Base-by-base conservation (phyloP, 1,140 invertebrate genomes). In the Epicauta chinensis region DNA sequence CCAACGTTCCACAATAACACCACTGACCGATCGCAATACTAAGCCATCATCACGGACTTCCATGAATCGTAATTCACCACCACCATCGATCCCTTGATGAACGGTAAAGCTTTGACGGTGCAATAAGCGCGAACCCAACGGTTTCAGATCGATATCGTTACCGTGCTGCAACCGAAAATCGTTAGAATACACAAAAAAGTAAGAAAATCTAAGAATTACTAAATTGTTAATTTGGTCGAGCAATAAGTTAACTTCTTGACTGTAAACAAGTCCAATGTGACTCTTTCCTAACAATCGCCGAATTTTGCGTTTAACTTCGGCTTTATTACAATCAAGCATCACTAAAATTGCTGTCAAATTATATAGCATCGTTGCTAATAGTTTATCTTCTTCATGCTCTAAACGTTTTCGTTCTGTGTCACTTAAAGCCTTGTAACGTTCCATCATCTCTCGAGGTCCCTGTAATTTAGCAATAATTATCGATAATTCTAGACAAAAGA, bases 381-480 rank as follows among this genome's bases (percentile, higher is more conserved):
- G 73, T 55, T 94, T 78, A 71, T 99, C 97, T 70, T 99, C 97
- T 67, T 99, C 97, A 55, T 98, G 92, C 66, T 99, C 97, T 16
- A 99, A 72, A 3, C 96, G 78, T 73, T 98, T 97, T 30, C 91
- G 80, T 67, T 99, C 97, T 5, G 87, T 90, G 39, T 96, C 93
- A 67, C 91, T 93, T 23, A 99, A 74, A 51, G 84, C 86, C 64
- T 91, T 94, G 68, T 98, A 99, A 59, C 95, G 83, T 66, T 98
- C 96, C 89, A 99, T 97, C 95, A 99, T 98, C 75, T 99, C 97
- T 23, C 89, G 83, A 3, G 96, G 92, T 40, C 95, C 94, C 74
- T 71, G 49, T 13, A 60, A 47, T 41, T 37, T n/a, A 2, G 3
- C 41, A 45, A 2, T 16, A 37, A 32, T 17, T 37, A 1, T 38